Evolutionary conservation across 2,888 invertebrate genomes (phyloP).

Genomic region (Lochmaea capreae): DNA sequence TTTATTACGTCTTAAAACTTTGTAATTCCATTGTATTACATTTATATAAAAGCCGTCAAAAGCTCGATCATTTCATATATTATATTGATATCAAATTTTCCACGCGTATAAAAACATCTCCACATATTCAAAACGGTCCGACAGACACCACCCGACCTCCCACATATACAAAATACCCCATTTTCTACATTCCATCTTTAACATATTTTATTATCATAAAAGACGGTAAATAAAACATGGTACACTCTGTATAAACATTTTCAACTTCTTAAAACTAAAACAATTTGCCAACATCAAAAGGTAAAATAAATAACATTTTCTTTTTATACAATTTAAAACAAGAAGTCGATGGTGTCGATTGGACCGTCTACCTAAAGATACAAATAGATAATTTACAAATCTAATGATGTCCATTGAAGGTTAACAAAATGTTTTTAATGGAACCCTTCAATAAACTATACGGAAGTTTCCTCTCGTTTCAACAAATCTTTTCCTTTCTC

Average conservation of each 20-base stretch:
- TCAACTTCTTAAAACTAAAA: conserved; percentile 44
- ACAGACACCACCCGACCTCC: conserved; percentile 34
- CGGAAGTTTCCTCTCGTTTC: conserved; percentile 59
- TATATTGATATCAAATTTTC: conserved; percentile 65
- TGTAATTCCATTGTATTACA: conserved; percentile 66
- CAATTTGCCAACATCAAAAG: conserved; percentile 42
- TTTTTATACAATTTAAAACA: conserved; percentile 48
- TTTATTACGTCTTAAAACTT: conserved; percentile 66
- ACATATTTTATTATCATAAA: neutral
- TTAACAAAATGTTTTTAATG: conserved; percentile 35
- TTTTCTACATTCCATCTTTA: conserved; percentile 20
- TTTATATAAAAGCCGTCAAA: conserved; percentile 67
- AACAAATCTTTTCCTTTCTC: conserved; percentile 61
- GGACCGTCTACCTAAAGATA: conserved; percentile 61
- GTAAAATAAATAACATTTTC: conserved; percentile 47
- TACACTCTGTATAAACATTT: conserved; percentile 32
- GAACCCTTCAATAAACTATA: conserved; percentile 45
- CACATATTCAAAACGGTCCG: conserved; percentile 58
- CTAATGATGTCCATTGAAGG: conserved; percentile 27
- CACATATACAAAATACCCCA: conserved; percentile 11
- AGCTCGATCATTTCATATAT: conserved; percentile 67
- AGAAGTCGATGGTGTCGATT: conserved; percentile 23
- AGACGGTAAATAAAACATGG: conserved; percentile 8
- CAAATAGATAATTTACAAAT: conserved; percentile 63
- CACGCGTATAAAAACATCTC: conserved; percentile 65